A percentile compares a stretch with the other conserved stretches of the same genome.
phyloP scores from a whole-genome alignment of 2,797 vertebrate genomes.

The Loriculus beryllinus region DNA sequence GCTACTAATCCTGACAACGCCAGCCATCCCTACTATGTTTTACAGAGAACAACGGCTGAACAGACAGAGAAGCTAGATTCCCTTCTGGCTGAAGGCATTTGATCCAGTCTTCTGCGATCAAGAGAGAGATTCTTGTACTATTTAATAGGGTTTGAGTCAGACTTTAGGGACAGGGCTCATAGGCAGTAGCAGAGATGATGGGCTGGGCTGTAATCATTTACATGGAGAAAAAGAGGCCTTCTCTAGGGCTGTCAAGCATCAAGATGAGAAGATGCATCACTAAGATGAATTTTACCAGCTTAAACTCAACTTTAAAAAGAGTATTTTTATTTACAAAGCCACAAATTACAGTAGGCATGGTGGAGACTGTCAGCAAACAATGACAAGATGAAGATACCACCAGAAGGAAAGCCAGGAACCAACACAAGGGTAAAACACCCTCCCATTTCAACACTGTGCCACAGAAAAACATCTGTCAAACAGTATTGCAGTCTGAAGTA shows the following conservation, averaged over 20 bases:
- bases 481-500: constrained; percentile 33
- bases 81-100: not conserved
- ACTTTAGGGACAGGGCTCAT: not conserved
- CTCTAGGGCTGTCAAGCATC: not conserved
- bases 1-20: not conserved
- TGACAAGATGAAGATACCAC: not conserved
- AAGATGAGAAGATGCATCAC: not conserved
- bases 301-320: not conserved
- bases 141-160: not conserved
- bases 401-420: not conserved
- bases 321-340: not conserved
- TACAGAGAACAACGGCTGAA: not conserved
- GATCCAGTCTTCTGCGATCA: not conserved
- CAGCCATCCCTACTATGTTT: not conserved
- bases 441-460: not conserved
- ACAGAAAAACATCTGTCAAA: constrained; percentile 65
- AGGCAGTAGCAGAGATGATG: not conserved
- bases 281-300: not conserved
- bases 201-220: not conserved
- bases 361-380: not conserved
- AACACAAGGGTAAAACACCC: not conserved
- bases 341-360: not conserved
- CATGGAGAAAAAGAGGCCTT: not conserved
- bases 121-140: not conserved
- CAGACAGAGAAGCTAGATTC: not conserved